These are phyloP conservation scores for Yponomeuta plumbellus DNA, from an alignment of 2,888 invertebrate species.

Conservation along the genomic window DNA sequence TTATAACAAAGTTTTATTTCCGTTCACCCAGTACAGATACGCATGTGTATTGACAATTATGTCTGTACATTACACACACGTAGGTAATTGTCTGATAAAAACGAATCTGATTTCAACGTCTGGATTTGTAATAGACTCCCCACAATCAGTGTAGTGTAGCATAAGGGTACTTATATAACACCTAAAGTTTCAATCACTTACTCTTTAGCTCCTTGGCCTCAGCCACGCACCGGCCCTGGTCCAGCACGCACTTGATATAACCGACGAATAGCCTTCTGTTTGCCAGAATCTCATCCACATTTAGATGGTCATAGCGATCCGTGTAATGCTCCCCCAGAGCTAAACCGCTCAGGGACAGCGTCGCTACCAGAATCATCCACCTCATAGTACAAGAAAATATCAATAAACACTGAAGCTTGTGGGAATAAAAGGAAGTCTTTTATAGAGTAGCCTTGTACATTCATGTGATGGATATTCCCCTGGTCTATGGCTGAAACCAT, in stretches of 20 bases:
- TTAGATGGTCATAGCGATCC: conserved; percentile 81
- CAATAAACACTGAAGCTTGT: neutral
- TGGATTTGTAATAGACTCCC: no score
- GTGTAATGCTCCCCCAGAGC: conserved; percentile 62
- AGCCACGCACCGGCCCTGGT: conserved; percentile 79
- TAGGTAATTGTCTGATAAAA: no score
- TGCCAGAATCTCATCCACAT: conserved; percentile 80
- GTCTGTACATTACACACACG: no score
- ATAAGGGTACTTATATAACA: neutral
- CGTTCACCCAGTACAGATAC: no score
- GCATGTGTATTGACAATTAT: no score
- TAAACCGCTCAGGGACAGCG: conserved; percentile 19
- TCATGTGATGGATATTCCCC: neutral
- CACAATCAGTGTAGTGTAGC: no score
- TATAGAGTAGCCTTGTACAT: neutral
- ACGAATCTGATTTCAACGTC: no score
- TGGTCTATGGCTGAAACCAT: conserved; percentile 21
- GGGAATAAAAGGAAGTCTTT: neutral
- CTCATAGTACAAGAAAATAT: conserved; percentile 37
- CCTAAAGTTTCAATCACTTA: conserved; percentile 43
- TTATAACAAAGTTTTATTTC: no score
- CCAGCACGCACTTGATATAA: conserved; percentile 82
- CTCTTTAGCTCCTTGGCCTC: conserved; percentile 83
- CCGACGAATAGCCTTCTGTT: conserved; percentile 80
- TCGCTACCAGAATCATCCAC: conserved; percentile 26